Percentiles rank a stretch among this genome's conserved stretches.
Evolutionary conservation across 2,888 invertebrate species (phyloP).

Genomic region (Prenolepis imparis): DNA sequence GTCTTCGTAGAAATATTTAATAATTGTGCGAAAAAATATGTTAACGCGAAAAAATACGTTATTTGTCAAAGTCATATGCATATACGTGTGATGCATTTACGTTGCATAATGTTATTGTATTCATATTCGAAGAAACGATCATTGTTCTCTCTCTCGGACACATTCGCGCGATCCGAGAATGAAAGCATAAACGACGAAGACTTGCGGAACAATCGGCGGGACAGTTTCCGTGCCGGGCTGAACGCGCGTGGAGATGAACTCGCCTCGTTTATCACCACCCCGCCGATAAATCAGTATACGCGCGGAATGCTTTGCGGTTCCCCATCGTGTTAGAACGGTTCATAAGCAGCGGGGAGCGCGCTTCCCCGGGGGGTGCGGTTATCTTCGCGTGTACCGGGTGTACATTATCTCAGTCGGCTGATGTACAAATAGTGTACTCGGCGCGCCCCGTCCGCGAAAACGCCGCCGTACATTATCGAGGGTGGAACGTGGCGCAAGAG

Average conservation of each 20-base stretch:
- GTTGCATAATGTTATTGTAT: not conserved
- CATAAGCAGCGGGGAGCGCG: constrained; percentile 76
- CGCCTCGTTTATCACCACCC: constrained; percentile 83
- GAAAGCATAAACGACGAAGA: constrained; percentile 33
- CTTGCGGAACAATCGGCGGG: constrained; percentile 59
- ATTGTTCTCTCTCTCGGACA: not conserved
- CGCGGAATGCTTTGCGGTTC: constrained; percentile 83
- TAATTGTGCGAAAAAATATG: not conserved
- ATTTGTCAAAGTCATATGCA: no score
- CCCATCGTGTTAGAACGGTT: constrained; percentile 84
- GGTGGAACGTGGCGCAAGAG: constrained; percentile 70
- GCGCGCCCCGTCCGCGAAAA: constrained; percentile 61
- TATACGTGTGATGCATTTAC: no score
- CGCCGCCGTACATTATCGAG: constrained; percentile 59
- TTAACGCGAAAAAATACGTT: not conserved
- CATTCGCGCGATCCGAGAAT: constrained; percentile 10
- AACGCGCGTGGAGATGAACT: constrained; percentile 77
- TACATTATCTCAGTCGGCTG: constrained; percentile 81
- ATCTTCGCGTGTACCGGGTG: constrained; percentile 84
- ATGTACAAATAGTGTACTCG: constrained; percentile 78
- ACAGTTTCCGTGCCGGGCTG: constrained; percentile 68
- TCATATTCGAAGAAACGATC: not conserved
- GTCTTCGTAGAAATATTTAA: not conserved
- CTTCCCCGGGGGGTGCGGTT: constrained; percentile 84
- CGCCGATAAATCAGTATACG: constrained; percentile 84